Evolutionary conservation across 2,797 vertebrate species (phyloP), one percentile per base, ranked within the genome.

Genomic region (Takifugu rubripes): DNA sequence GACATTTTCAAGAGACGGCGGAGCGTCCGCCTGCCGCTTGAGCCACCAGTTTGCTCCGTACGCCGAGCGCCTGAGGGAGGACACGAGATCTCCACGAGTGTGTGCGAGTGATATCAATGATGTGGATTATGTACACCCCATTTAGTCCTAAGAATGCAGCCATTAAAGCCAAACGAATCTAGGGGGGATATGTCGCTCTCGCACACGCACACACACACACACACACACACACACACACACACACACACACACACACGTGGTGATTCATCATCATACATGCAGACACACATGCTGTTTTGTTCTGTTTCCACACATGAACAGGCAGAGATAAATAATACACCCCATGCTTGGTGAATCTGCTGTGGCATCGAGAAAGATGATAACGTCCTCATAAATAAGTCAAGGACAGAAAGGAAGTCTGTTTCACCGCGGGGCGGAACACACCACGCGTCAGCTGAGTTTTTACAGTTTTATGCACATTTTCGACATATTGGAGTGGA

Each of bases 131-230:
- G 53, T 74, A 53, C 81, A 83, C 76, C 84, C 82, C 74, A 83
- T 86, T 87, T 87, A 87, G 70, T 74, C 57, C 9, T 56, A 81
- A 84, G 83, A 87, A 85, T 83, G 77, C 77, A 68, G 31, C 72
- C 64, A 78, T 74, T 64, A 79, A 54, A 60, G 36, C 61, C 62
- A 64, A 70, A 72, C 59, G 12, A 49, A 57, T 73, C 74, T 72
- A 70, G 51, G 55, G 44, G 70, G 66, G 69, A 70, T 54, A 59
- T 72, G 77, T 83, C 84, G 71, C 56, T 33, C 48, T 15, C 48
- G 53, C 8, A n/a, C 31, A 25, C 56, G 42, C 49, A 43, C 53
- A 61, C 54, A 6, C 47, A 66, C 47, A 31, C 59, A 57, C 45
- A 56, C 56, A 55, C 48, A 55, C 48, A 43, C 26, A 44, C 46